Percentiles rank a stretch among this genome's conserved stretches.
phyloP scores from a whole-genome alignment of 2,113 vertebrate genomes.

The Eptatretus burgeri region DNA sequence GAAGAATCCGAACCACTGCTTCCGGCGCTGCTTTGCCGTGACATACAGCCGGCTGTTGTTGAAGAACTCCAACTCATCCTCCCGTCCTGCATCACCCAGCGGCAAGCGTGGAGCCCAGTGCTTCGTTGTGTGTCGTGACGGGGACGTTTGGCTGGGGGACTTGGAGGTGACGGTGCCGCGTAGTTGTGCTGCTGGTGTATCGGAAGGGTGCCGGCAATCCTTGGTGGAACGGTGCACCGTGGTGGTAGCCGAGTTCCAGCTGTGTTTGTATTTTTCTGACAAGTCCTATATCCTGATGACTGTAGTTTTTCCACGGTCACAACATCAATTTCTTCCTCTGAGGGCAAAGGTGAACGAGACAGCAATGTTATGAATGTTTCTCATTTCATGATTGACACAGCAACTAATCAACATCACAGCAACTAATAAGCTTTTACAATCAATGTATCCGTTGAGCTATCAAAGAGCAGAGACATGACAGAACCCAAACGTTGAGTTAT shows the following conservation, averaged over 20 bases:
- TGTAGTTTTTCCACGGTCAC: conserved; percentile 18
- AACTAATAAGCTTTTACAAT: too few species aligned
- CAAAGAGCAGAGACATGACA: too few species aligned
- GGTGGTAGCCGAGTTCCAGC: conserved; percentile 10
- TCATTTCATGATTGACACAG: too few species aligned
- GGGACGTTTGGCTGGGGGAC: background rate
- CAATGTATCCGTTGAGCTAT: too few species aligned
- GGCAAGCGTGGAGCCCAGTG: background rate
- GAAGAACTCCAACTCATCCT: conserved; percentile 10
- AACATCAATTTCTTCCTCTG: conserved; percentile 36
- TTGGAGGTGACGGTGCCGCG: conserved; percentile 22
- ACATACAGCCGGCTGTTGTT: too few species aligned
- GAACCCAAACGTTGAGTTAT: too few species aligned
- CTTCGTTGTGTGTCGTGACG: background rate
- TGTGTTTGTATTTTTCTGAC: background rate
- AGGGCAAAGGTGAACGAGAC: background rate
- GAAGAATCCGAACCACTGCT: conserved; percentile 11
- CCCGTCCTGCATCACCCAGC: conserved; percentile 4
- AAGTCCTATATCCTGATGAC: background rate
- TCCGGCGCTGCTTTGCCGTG: background rate
- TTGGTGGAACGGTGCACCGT: conserved; percentile 12
- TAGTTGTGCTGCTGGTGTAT: conserved; percentile 38
- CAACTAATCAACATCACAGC: too few species aligned
- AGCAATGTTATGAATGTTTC: too few species aligned
- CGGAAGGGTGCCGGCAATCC: conserved; percentile 17